A percentile compares a stretch with the other conserved stretches of the same genome.
These are phyloP conservation scores for Sphecodes monilicornis DNA, from an alignment of 2,888 invertebrate species.

Conservation along the genomic window DNA sequence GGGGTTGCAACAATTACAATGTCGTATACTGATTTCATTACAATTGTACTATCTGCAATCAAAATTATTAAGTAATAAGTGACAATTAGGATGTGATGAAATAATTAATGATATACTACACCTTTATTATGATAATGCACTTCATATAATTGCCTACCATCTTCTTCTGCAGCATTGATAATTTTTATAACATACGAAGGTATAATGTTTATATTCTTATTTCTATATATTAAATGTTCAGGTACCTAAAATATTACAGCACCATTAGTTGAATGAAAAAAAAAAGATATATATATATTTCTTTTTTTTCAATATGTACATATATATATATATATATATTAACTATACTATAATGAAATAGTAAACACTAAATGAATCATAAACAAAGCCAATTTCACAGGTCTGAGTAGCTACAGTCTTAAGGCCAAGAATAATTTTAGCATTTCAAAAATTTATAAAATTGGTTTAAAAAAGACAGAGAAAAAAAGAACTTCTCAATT, in stretches of 20 bases:
- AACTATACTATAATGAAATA: background rate
- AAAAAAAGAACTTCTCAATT: too few species aligned
- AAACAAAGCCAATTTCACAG: too few species aligned
- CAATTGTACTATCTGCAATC: slow-evolving; percentile 71
- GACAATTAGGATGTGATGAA: background rate
- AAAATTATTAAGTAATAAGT: slow-evolving; percentile 26
- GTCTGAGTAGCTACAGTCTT: too few species aligned
- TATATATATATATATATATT: background rate
- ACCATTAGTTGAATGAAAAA: slow-evolving; percentile 10
- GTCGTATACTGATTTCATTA: slow-evolving; percentile 84
- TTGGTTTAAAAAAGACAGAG: too few species aligned
- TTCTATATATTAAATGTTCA: slow-evolving; percentile 76
- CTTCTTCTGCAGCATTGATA: slow-evolving; percentile 58
- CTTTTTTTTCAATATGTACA: too few species aligned
- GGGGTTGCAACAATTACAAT: slow-evolving; percentile 87
- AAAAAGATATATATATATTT: too few species aligned
- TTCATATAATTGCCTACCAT: slow-evolving; percentile 71
- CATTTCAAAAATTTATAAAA: too few species aligned
- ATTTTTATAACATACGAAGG: slow-evolving; percentile 76
- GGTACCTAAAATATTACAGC: slow-evolving; percentile 76
- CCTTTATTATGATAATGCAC: slow-evolving; percentile 73
- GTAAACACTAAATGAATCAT: background rate
- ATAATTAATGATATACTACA: slow-evolving; percentile 30
- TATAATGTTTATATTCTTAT: slow-evolving; percentile 72
- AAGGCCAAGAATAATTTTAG: too few species aligned